phyloP scores from a whole-genome alignment of 2,113 vertebrate species.

The Syngnathus scovelli region DNA sequence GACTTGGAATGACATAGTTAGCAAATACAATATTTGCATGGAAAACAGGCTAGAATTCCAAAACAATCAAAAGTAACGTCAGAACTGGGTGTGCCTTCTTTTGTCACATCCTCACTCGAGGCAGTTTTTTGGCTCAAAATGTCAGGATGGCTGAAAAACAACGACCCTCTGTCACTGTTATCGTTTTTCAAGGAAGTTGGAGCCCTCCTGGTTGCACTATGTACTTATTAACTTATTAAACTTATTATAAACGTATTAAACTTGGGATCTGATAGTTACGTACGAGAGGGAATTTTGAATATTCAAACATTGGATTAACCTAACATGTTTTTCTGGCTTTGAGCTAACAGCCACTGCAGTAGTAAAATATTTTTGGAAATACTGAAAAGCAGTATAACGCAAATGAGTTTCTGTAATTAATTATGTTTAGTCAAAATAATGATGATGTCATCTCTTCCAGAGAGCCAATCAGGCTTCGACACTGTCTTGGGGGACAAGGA shows the following conservation, averaged over 20 bases:
- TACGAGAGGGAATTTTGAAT: neutral
- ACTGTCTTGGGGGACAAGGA: slow-evolving; percentile 65
- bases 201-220: neutral
- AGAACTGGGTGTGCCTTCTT: neutral
- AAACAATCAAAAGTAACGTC: neutral
- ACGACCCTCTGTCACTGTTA: neutral
- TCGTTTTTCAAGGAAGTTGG: neutral
- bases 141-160: neutral
- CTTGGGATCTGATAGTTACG: neutral
- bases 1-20: no score
- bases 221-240: neutral
- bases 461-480: slow-evolving; percentile 61
- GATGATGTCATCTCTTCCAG: slow-evolving; percentile 39
- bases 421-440: neutral
- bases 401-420: neutral
- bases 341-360: neutral
- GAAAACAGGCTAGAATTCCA: no score
- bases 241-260: neutral
- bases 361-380: neutral
- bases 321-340: neutral
- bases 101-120: neutral
- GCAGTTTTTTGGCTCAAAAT: neutral
- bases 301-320: neutral
- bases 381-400: neutral
- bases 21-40: no score